Evolutionary conservation across 1,140 invertebrate genomes (phyloP).

Genomic region (Drosophila kikkawai): DNA sequence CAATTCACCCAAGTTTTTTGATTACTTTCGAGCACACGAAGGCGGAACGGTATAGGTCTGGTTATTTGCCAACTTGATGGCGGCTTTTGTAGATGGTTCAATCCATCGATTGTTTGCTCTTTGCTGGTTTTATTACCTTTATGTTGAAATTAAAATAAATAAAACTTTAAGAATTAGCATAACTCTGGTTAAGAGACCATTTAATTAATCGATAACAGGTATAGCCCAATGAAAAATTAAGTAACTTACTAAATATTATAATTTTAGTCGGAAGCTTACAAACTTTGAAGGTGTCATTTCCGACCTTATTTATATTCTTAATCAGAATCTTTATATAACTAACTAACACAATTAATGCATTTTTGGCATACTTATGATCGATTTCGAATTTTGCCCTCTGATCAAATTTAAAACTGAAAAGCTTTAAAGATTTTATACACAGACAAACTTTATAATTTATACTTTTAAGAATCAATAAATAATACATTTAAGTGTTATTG

Average conservation of each 20-base stretch:
- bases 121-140: slow-evolving; percentile 53
- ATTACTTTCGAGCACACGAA: slow-evolving; percentile 61
- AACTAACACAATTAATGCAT: too few relatives aligned
- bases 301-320: too few relatives aligned
- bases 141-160: slow-evolving; percentile 12
- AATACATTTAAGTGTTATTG: background rate
- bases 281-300: too few relatives aligned
- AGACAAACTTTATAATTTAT: too few relatives aligned
- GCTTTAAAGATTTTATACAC: too few relatives aligned
- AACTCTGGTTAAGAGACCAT: background rate
- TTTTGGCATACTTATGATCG: too few relatives aligned
- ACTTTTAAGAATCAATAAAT: background rate
- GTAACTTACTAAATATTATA: too few relatives aligned
- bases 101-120: slow-evolving; percentile 58
- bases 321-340: too few relatives aligned
- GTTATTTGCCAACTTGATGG: slow-evolving; percentile 46
- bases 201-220: background rate
- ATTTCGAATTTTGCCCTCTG: too few relatives aligned
- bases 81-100: slow-evolving; percentile 40
- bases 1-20: slow-evolving; percentile 57
- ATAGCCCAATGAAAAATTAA: too few relatives aligned
- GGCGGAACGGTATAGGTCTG: slow-evolving; percentile 5
- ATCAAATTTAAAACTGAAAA: too few relatives aligned
- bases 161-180: background rate
- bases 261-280: too few relatives aligned